Percentiles rank a stretch among this genome's conserved stretches.
Evolutionary conservation across 2,888 invertebrate genomes (phyloP).

Genomic region (Zeuzera pyrina): DNA sequence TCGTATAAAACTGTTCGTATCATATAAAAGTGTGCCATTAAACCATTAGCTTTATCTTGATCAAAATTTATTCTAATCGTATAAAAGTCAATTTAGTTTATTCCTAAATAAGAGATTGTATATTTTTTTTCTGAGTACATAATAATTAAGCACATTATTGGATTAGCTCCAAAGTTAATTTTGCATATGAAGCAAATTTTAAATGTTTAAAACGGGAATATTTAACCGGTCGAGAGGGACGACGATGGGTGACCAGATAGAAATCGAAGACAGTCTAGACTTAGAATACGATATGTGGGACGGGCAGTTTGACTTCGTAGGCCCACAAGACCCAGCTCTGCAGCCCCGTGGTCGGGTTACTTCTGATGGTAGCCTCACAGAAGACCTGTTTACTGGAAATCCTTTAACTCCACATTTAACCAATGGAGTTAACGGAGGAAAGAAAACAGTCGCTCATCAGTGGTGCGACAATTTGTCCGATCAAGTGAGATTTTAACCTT

Average conservation of each 20-base stretch:
- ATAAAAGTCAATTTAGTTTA: slow-evolving; percentile 38
- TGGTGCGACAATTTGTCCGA: slow-evolving; percentile 75
- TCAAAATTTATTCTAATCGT: slow-evolving; percentile 47
- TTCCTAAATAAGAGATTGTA: slow-evolving; percentile 28
- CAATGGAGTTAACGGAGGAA: slow-evolving; percentile 67
- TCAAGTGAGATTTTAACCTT: slow-evolving; percentile 70
- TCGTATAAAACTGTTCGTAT: too few species aligned
- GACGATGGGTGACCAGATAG: slow-evolving; percentile 58
- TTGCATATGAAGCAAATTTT: slow-evolving; percentile 29
- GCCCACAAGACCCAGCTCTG: slow-evolving; percentile 64
- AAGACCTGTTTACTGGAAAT: slow-evolving; percentile 61
- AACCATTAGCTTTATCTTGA: slow-evolving; percentile 42
- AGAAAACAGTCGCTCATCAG: slow-evolving; percentile 69
- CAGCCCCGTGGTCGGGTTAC: slow-evolving; percentile 45
- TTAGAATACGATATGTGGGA: slow-evolving; percentile 92
- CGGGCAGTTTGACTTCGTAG: slow-evolving; percentile 89
- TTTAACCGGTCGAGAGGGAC: slow-evolving; percentile 56
- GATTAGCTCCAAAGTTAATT: slow-evolving; percentile 53
- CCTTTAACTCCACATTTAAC: slow-evolving; percentile 60
- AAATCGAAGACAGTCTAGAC: slow-evolving; percentile 75
- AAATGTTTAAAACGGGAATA: slow-evolving; percentile 63
- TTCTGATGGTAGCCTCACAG: slow-evolving; percentile 54
- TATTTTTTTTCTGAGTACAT: too few species aligned
- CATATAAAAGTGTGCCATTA: slow-evolving; percentile 60
- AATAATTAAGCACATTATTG: slow-evolving; percentile 48